Percentiles rank a stretch among this genome's conserved stretches.
These are phyloP conservation scores for Nasonia giraulti DNA, from an alignment of 1,140 invertebrate species.

Conservation along the genomic window DNA sequence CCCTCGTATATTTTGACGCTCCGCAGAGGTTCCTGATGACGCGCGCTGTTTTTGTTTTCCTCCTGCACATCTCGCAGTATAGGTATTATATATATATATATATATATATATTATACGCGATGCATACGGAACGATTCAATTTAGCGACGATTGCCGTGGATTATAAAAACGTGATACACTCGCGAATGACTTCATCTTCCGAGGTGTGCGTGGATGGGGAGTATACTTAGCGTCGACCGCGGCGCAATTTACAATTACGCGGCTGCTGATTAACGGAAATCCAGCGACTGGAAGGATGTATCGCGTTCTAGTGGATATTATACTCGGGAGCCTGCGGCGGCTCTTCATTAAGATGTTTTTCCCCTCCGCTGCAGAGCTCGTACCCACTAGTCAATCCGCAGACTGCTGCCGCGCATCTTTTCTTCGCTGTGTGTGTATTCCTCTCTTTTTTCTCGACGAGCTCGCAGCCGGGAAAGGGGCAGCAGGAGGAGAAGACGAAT, in stretches of 20 bases:
- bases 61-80: too few relatives aligned
- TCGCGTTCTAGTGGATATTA: neutral
- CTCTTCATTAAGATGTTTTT: slow-evolving; percentile 55
- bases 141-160: too few relatives aligned
- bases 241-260: slow-evolving; percentile 10
- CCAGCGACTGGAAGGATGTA: neutral
- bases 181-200: too few relatives aligned
- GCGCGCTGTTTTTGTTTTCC: neutral
- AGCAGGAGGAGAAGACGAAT: neutral
- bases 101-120: too few relatives aligned
- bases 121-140: too few relatives aligned
- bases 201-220: too few relatives aligned
- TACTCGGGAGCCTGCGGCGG: neutral
- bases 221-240: neutral
- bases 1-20: neutral
- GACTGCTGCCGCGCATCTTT: neutral
- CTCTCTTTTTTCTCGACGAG: slow-evolving; percentile 1
- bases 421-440: neutral
- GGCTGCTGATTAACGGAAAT: slow-evolving; percentile 24
- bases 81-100: too few relatives aligned
- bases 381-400: neutral
- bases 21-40: neutral
- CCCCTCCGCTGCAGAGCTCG: neutral
- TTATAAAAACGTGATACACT: too few relatives aligned
- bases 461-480: neutral